These are phyloP conservation scores for Tachuris rubrigastra DNA, from an alignment of 2,113 vertebrate species.

Conservation along the genomic window DNA sequence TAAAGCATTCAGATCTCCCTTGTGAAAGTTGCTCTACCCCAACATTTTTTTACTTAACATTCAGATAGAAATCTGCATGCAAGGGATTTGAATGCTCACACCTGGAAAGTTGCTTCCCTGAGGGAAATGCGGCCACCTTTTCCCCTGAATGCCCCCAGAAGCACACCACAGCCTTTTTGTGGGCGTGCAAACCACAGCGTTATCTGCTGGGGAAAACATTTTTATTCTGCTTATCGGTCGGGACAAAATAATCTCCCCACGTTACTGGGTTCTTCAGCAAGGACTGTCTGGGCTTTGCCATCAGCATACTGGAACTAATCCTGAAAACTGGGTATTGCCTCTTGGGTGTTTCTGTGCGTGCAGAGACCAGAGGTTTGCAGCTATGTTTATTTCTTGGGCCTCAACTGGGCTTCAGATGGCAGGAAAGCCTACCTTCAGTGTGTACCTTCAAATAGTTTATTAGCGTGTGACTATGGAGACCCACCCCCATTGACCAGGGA, in stretches of 20 bases:
- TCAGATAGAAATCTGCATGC: neutral
- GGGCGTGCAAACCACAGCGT: neutral
- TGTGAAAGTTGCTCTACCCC: neutral
- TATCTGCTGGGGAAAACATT: neutral
- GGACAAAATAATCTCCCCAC: neutral
- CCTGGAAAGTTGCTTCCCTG: neutral
- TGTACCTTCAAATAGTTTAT: neutral
- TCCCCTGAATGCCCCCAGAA: neutral
- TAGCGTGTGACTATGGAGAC: neutral
- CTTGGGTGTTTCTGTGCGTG: neutral
- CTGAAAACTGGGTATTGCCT: neutral
- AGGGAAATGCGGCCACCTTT: neutral
- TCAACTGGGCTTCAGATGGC: neutral
- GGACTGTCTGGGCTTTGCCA: neutral
- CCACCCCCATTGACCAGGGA: neutral
- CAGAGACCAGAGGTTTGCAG: neutral
- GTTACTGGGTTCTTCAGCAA: neutral
- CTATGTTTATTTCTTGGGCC: neutral
- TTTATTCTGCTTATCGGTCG: neutral
- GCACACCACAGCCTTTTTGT: neutral
- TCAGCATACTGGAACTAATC: neutral
- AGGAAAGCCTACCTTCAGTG: neutral
- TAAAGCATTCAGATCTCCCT: neutral
- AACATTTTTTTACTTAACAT: neutral
- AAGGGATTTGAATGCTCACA: accelerated